A percentile compares a stretch with the other conserved stretches of the same genome.
These are phyloP conservation scores for Sebastes matsubarae DNA, from an alignment of 2,797 vertebrate genomes.

Conservation along the genomic window DNA sequence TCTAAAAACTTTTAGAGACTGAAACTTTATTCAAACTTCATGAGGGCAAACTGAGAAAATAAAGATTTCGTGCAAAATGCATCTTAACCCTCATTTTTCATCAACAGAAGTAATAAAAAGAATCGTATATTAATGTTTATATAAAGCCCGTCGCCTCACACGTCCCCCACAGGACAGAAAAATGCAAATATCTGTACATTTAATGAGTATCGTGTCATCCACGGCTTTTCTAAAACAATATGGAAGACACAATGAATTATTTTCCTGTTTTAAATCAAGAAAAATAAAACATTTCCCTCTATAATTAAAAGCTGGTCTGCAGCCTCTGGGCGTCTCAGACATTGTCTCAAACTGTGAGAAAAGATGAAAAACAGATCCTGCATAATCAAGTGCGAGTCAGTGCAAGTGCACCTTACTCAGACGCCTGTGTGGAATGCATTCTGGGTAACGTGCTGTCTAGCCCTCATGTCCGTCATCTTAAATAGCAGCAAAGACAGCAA, in stretches of 20 bases:
- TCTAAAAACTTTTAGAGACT: neutral
- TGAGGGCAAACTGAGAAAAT: constrained; percentile 11
- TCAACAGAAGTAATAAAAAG: constrained; percentile 68
- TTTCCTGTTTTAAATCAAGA: constrained; percentile 61
- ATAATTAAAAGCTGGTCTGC: constrained; percentile 83
- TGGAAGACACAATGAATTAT: constrained; percentile 63
- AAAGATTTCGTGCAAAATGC: constrained; percentile 23
- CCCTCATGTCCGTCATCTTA: constrained; percentile 68
- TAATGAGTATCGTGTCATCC: constrained; percentile 61
- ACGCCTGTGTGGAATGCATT: constrained; percentile 78
- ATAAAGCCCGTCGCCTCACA: constrained; percentile 22
- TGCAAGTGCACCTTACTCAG: constrained; percentile 74
- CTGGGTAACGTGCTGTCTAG: constrained; percentile 68
- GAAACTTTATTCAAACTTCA: constrained; percentile 28
- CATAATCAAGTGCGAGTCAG: constrained; percentile 68
- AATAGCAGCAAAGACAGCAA: constrained; percentile 68
- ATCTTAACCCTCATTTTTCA: constrained; percentile 51
- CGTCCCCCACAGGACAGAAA: constrained; percentile 45
- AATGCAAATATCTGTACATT: constrained; percentile 67
- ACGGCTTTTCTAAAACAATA: constrained; percentile 65
- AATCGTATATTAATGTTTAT: constrained; percentile 57
- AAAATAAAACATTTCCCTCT: constrained; percentile 70
- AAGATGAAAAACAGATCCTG: constrained; percentile 79
- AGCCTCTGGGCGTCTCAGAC: constrained; percentile 68
- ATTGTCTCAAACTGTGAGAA: constrained; percentile 68